Percentiles rank a stretch among this genome's conserved stretches.
Conservation (phyloP, 1,140 invertebrate genomes). For the Halyomorpha halys region DNA sequence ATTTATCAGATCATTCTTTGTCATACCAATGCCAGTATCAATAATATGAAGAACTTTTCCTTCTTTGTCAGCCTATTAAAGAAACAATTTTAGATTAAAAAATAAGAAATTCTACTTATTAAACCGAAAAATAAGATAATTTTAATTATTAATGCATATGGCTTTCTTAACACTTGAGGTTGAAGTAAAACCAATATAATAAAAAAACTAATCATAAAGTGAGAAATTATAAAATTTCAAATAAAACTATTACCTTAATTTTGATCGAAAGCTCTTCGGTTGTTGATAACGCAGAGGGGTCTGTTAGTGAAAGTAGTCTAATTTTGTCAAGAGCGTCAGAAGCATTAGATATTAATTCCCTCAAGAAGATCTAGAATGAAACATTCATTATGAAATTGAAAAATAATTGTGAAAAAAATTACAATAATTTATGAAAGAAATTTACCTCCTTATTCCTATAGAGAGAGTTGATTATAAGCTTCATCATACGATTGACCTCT, state of each 20-base stretch:
- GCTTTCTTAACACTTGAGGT: no score
- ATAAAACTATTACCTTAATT: conserved; percentile 55
- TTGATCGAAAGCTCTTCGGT: conserved; percentile 80
- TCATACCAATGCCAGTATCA: conserved; percentile 98
- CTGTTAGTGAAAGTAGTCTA: conserved; percentile 80
- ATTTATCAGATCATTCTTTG: conserved; percentile 83
- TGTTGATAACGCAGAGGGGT: conserved; percentile 61
- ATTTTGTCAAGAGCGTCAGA: conserved; percentile 95
- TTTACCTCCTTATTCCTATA: conserved; percentile 92
- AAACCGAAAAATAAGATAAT: no score
- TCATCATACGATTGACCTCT: conserved; percentile 99
- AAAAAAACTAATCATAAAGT: no score
- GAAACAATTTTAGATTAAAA: neutral
- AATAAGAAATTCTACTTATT: no score
- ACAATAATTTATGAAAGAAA: neutral
- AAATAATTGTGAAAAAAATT: no score
- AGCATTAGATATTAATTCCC: conserved; percentile 95
- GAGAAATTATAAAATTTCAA: no score
- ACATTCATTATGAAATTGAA: no score
- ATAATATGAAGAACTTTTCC: conserved; percentile 86
- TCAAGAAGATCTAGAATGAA: conserved; percentile 71
- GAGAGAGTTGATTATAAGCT: conserved; percentile 96
- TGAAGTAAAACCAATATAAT: no score
- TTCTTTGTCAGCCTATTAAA: conserved; percentile 75
- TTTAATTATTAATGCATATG: no score